These are phyloP conservation scores for Drosophila affinis DNA, from an alignment of 2,888 invertebrate species.

Conservation along the genomic window DNA sequence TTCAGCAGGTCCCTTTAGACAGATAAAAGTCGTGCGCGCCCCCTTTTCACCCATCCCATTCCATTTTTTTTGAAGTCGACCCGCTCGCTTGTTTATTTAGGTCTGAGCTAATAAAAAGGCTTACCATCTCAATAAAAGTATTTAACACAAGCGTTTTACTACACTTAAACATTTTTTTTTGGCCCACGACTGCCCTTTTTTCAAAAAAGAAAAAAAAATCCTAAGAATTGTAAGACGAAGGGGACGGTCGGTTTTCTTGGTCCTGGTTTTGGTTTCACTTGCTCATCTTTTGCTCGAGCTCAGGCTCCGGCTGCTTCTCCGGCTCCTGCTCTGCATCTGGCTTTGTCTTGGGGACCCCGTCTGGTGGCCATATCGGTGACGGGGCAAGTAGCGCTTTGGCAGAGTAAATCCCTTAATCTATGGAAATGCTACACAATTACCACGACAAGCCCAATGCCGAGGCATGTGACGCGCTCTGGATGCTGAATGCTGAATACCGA, in stretches of 20 bases:
- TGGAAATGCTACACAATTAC: slow-evolving; percentile 83
- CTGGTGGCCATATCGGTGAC: slow-evolving; percentile 61
- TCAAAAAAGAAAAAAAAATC: slow-evolving; percentile 4
- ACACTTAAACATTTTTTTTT: slow-evolving; percentile 71
- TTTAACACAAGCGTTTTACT: slow-evolving; percentile 83
- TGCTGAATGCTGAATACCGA: slow-evolving; percentile 27
- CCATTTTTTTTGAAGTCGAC: not conserved
- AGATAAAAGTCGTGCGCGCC: slow-evolving; percentile 60
- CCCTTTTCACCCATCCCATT: not conserved
- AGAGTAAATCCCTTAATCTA: slow-evolving; percentile 82
- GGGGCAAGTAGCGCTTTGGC: slow-evolving; percentile 44
- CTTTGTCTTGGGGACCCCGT: slow-evolving; percentile 46
- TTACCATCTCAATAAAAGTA: slow-evolving; percentile 83
- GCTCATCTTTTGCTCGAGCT: slow-evolving; percentile 27
- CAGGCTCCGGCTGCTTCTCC: too few species aligned
- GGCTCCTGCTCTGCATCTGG: not conserved
- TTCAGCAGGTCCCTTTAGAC: slow-evolving; percentile 53
- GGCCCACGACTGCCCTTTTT: slow-evolving; percentile 21
- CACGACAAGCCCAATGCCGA: slow-evolving; percentile 72
- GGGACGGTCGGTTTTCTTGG: slow-evolving; percentile 38
- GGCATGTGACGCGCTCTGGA: slow-evolving; percentile 65
- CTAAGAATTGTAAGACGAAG: not conserved
- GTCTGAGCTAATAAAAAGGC: slow-evolving; percentile 82
- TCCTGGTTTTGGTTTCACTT: slow-evolving; percentile 52
- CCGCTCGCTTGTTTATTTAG: slow-evolving; percentile 72